Percentiles rank a stretch among this genome's conserved stretches.
phyloP scores from a whole-genome alignment of 2,797 vertebrate genomes.

The Carduelis carduelis region DNA sequence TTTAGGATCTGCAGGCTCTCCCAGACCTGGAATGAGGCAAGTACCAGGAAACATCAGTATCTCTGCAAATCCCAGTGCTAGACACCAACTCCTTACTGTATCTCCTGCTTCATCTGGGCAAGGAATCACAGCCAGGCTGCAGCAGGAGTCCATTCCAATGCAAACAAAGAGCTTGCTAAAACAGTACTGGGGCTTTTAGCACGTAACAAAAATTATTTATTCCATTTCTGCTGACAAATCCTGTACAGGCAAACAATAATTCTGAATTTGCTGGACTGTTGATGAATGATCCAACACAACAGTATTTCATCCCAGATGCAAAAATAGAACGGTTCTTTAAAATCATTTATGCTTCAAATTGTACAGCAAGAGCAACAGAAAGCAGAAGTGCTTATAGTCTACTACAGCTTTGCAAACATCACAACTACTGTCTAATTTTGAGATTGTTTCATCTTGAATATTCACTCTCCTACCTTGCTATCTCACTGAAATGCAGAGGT shows the following conservation, averaged over 20 bases:
- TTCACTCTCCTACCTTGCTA: background rate
- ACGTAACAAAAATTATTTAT: background rate
- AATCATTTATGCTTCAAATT: background rate
- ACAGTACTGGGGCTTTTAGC: background rate
- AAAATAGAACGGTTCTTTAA: background rate
- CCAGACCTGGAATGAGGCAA: background rate
- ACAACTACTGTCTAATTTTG: background rate
- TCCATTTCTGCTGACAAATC: background rate
- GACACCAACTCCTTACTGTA: background rate
- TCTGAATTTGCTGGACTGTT: background rate
- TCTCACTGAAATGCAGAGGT: background rate
- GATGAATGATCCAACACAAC: background rate
- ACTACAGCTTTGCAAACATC: background rate
- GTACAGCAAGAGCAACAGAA: background rate
- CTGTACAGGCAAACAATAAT: background rate
- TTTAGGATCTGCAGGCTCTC: background rate
- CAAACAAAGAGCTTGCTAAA: background rate
- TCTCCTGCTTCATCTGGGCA: background rate
- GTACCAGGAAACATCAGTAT: background rate
- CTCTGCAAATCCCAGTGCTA: background rate
- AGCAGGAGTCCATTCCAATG: background rate
- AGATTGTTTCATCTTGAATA: background rate
- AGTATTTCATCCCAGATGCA: background rate
- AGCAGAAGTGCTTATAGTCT: background rate
- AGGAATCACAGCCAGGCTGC: background rate